Conservation (phyloP, 2,888 invertebrate species). For the Oxycera nigricornis region DNA sequence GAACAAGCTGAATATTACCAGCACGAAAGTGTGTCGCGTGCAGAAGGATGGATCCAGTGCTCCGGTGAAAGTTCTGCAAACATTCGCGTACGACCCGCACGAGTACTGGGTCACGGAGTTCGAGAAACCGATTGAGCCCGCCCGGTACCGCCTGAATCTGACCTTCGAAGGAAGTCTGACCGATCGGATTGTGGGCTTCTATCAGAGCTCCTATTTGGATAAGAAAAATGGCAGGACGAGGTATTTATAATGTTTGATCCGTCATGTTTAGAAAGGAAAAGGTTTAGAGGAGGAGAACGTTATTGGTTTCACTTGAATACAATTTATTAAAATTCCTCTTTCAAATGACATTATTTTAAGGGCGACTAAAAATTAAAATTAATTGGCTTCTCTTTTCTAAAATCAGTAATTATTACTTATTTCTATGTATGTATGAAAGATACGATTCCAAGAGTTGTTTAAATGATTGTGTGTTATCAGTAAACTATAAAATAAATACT, state of each 20-base stretch:
- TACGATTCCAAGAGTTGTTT: too few relatives aligned
- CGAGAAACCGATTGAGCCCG: conserved; percentile 54
- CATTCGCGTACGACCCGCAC: conserved; percentile 55
- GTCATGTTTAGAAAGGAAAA: too few relatives aligned
- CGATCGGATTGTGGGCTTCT: conserved; percentile 77
- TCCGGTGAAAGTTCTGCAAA: conserved; percentile 51
- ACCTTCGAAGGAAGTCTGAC: conserved; percentile 73
- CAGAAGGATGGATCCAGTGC: conserved; percentile 52
- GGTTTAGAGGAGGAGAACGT: not conserved
- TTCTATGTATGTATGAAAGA: too few relatives aligned
- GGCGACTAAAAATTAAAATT: too few relatives aligned
- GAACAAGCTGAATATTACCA: conserved; percentile 63
- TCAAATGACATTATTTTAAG: too few relatives aligned
- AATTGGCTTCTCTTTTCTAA: too few relatives aligned
- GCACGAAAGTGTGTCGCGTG: conserved; percentile 57
- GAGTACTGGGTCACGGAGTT: conserved; percentile 62
- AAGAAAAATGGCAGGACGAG: conserved; percentile 55
- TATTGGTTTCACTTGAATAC: not conserved
- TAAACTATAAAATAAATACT: too few relatives aligned
- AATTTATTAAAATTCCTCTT: too few relatives aligned
- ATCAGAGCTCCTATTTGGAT: conserved; percentile 70
- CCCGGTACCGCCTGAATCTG: conserved; percentile 66
- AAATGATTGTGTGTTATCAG: too few relatives aligned
- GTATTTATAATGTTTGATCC: too few relatives aligned
- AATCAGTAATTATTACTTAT: too few relatives aligned